Base-by-base conservation (phyloP, 2,888 invertebrate genomes). In the Drosophila paramelanica region DNA sequence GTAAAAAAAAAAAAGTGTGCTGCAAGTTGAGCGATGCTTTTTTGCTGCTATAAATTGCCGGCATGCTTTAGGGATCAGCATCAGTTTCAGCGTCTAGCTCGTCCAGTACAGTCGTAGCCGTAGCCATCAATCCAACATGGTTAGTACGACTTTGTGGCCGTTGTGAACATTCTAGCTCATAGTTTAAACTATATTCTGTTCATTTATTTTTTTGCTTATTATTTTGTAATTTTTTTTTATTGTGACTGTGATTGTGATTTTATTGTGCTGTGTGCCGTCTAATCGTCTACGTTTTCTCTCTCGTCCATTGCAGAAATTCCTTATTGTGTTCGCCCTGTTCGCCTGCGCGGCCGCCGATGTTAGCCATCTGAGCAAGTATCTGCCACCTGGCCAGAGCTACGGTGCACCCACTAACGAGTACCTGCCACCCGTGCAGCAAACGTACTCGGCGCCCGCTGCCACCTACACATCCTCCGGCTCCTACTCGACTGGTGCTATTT, bases 81-180 rank as follows among this genome's bases (percentile, higher is more conserved):
- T 92, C 91, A 91, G 91, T 91, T 89, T 87, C 85, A 88, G 82
- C 80, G 86, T 87, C 89, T 80, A 81, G 87, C 89, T 90, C 89
- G 84, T 81, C 79, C 80, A 86, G 89, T 78, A 68, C 83, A 88
- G 90, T 90, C 78, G 79, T 80, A 65, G 52, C 55, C 51, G 61
- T 53, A 77, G 68, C 67, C 49, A 64, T 56, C 77, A 61, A 60
- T 25, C 59, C 67, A 91, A 84, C 56, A 90, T 90, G 90, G 90
- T 90, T 79, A 79, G 91, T 91, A 57, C 50, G 42, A 46, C 1
- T 42, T 8, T 23, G 23, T 23, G 23, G 41, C 33, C n/a, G 11
- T 60, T 51, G 23, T 7, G n/a, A 31, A 13, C 36, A 27, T 42
- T 38, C 13, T 4, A 43, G 6, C 25, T 8, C 23, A 43, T 31